phyloP scores from a whole-genome alignment of 2,797 vertebrate genomes.

The Onychomys torridus region DNA sequence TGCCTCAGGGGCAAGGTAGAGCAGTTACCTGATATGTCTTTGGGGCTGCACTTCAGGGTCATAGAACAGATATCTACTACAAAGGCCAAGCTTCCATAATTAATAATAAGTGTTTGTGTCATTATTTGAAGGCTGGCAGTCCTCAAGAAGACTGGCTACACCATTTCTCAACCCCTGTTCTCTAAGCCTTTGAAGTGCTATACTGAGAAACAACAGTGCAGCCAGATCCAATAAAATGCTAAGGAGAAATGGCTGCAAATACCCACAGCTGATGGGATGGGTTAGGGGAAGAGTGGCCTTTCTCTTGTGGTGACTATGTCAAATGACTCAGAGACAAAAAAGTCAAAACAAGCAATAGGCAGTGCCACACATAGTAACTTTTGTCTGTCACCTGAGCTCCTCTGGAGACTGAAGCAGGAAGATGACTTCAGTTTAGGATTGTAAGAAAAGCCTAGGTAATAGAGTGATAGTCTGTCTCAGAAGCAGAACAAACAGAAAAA shows the following conservation, averaged over 20 bases:
- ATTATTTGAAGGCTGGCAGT: neutral
- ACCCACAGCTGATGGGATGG: neutral
- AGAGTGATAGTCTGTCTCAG: neutral
- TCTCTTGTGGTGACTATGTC: neutral
- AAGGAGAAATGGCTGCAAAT: neutral
- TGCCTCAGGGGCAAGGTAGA: too few relatives aligned
- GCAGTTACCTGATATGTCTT: too few relatives aligned
- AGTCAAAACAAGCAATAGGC: neutral
- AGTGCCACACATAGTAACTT: neutral
- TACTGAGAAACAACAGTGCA: neutral
- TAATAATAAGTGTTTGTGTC: neutral
- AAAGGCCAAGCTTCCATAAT: neutral
- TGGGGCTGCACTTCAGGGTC: too few relatives aligned
- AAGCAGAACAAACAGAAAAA: neutral
- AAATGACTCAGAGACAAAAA: neutral
- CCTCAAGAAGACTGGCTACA: neutral
- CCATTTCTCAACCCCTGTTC: neutral
- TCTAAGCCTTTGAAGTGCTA: neutral
- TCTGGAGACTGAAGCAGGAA: neutral
- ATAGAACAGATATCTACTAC: too few relatives aligned
- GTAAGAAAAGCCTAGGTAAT: neutral
- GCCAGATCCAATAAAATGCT: neutral
- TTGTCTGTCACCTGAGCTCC: neutral
- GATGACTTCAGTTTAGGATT: neutral
- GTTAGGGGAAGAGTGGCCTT: neutral